Percentiles rank a stretch among this genome's conserved stretches.
phyloP scores from a whole-genome alignment of 2,888 invertebrate species.

The Epinotia brunnichana region DNA sequence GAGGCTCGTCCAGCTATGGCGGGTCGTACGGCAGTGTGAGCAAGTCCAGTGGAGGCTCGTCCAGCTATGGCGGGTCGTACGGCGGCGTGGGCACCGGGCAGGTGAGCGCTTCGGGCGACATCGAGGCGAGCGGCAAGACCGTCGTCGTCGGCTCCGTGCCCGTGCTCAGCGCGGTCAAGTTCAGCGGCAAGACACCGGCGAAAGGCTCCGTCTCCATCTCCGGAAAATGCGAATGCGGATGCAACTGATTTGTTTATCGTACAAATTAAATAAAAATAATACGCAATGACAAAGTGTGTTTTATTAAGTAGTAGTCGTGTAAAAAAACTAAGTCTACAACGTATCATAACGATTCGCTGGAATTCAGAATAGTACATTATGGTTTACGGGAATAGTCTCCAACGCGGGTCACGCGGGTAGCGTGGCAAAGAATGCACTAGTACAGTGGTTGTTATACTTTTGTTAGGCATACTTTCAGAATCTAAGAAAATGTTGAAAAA shows the following conservation, averaged over 20 bases:
- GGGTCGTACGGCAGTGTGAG: not conserved
- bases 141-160: constrained; percentile 44
- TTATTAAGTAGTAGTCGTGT: no score
- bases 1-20: not conserved
- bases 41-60: not conserved
- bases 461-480: no score
- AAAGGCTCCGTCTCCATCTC: constrained; percentile 24
- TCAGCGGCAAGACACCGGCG: constrained; percentile 18
- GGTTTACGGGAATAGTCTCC: no score
- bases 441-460: no score
- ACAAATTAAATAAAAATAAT: no score
- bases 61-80: constrained; percentile 9
- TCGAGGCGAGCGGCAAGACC: constrained; percentile 43
- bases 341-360: no score
- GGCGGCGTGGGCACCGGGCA: constrained; percentile 31
- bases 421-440: no score
- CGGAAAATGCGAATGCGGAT: constrained; percentile 32
- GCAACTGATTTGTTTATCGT: not conserved
- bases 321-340: no score
- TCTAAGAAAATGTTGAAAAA: no score
- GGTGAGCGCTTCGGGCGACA: constrained; percentile 17
- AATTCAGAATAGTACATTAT: no score
- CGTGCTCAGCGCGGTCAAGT: constrained; percentile 29
- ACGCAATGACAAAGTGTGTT: no score
- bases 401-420: no score